Evolutionary conservation across 2,888 invertebrate species (phyloP).

Genomic region (Rotaria socialis): DNA sequence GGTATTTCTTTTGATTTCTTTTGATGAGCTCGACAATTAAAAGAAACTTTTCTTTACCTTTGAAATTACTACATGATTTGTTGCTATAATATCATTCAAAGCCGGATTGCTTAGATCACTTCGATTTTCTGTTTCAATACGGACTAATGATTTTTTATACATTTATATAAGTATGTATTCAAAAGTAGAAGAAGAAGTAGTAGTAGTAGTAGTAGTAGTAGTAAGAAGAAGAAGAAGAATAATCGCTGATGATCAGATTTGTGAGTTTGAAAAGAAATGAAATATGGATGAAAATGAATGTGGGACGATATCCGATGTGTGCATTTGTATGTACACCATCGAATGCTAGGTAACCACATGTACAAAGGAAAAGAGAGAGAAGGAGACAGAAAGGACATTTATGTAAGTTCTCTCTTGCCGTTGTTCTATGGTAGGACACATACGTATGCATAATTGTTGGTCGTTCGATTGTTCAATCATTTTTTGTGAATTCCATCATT

Average conservation of each 20-base stretch:
- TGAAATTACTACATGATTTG: background rate
- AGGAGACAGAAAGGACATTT: constrained; percentile 11
- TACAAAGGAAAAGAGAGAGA: background rate
- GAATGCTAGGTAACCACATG: constrained; percentile 32
- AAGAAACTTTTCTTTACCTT: background rate
- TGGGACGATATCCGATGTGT: constrained; percentile 14
- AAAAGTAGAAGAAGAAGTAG: background rate
- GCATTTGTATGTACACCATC: background rate
- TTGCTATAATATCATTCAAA: constrained; percentile 11
- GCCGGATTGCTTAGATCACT: background rate
- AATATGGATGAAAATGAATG: background rate
- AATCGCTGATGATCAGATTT: constrained; percentile 16
- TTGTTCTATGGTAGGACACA: background rate
- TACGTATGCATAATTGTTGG: background rate
- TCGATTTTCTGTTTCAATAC: background rate
- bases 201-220: no score
- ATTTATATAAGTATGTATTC: background rate
- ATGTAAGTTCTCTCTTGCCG: background rate
- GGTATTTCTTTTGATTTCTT: background rate
- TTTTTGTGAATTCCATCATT: background rate
- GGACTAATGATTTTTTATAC: background rate
- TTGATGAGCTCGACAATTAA: background rate
- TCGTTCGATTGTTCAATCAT: constrained; percentile 10
- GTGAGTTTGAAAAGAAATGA: constrained; percentile 25
- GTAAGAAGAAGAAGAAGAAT: background rate